Base-by-base conservation (phyloP, 2,888 invertebrate genomes). In the Drosophila siamana region DNA sequence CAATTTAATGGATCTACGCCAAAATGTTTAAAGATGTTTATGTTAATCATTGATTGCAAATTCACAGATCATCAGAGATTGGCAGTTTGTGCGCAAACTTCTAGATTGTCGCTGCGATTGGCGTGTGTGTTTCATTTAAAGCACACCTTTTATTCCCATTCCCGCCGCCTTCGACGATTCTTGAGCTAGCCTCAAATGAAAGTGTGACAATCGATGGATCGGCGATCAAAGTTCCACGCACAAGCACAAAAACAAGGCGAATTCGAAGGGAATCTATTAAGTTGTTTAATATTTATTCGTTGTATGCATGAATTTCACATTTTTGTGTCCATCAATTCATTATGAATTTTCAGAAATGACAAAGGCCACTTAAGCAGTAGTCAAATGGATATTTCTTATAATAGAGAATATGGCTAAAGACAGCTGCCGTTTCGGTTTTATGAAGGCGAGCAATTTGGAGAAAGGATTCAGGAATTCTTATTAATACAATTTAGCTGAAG, bases 1-100 rank as follows among this genome's bases (percentile, higher is more conserved):
- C 43, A 68, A 81, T 73, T 63, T 73, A 73, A 76, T 85, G 70
- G 55, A 33, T 36, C 11, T 38, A 24, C n/a, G 13, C 28, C 28
- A 15, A 43, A 47, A 19, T 40, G 13, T 33, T 15, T 54, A 15
- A 1, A 41, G 43, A 13, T 43, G 41, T 11, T 19, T 43, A 54
- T 52, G 40, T n/a, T 52, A 52, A 40, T 52, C 40, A 26, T 40
- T 40, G 51, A 52, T 40, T 28, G n/a, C 16, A 28, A 52, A 6
- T n/a, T 26, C n/a, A 2, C 28, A 33, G 6, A 15, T 33, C 11
- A 5, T n/a, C 33, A 33, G 5, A n/a, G 5, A n/a, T n/a, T 54
- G 28, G 1, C 16, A 5, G 33, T 4, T 38, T 38, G 36, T n/a
- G 33, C 5, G 15, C 36, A 6, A 9, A 15, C 19, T 54, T 41